A percentile compares a stretch with the other conserved stretches of the same genome.
phyloP scores from a whole-genome alignment of 2,888 invertebrate genomes.

The Cabera pusaria region DNA sequence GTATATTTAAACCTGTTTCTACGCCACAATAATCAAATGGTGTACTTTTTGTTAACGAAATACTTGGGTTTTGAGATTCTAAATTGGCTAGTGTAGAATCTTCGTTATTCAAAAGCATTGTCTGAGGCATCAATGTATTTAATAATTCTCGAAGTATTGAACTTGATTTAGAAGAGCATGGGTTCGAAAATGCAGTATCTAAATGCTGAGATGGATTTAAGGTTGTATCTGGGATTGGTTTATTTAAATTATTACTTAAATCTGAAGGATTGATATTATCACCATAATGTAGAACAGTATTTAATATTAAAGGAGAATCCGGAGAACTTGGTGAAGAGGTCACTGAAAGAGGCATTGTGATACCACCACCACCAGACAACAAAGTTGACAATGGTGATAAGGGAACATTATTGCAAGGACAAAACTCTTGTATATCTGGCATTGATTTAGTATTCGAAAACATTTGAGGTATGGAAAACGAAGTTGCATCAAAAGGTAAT shows the following conservation, averaged over 20 bases:
- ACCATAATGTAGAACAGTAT: neutral
- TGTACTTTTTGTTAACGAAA: too few species aligned
- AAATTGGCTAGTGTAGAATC: neutral
- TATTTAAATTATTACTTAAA: too few species aligned
- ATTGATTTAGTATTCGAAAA: neutral
- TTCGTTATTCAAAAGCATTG: neutral
- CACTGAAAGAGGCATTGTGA: neutral
- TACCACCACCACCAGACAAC: too few species aligned
- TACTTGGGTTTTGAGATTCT: too few species aligned
- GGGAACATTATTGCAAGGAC: neutral
- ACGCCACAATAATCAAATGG: too few species aligned
- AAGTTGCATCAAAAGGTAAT: neutral
- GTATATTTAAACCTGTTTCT: too few species aligned
- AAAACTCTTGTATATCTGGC: too few species aligned
- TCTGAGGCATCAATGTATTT: conserved; percentile 1
- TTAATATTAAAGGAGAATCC: neutral
- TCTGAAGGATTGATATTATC: too few species aligned
- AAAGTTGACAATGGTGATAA: too few species aligned
- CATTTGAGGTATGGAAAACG: neutral
- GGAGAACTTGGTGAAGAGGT: neutral
- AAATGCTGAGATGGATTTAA: too few species aligned
- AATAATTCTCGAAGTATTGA: conserved; percentile 1
- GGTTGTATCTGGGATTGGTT: too few species aligned
- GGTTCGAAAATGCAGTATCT: neutral
- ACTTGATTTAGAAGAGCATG: too few species aligned